These are phyloP conservation scores for Ellobium chinense DNA, from an alignment of 2,888 invertebrate genomes.

Conservation along the genomic window DNA sequence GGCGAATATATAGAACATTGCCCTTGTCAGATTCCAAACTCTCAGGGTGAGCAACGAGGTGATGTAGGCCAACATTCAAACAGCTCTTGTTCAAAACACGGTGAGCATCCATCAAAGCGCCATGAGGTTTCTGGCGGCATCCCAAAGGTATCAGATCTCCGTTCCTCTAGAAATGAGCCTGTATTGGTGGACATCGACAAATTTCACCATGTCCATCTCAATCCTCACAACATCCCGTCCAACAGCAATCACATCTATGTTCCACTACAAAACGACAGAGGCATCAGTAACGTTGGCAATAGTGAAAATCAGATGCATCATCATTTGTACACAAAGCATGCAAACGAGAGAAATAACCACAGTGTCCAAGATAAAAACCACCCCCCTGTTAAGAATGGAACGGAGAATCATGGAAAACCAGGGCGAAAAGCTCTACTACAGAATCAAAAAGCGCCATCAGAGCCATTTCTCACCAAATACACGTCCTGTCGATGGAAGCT, in stretches of 20 bases:
- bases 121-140: neutral
- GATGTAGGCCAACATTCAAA: neutral
- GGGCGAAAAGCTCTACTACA: too few relatives aligned
- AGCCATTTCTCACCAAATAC: slow-evolving; percentile 40
- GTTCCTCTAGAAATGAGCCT: neutral
- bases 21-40: neutral
- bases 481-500: slow-evolving; percentile 51
- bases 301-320: too few relatives aligned
- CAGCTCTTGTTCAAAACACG: too few relatives aligned
- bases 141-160: neutral
- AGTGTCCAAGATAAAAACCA: neutral
- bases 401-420: too few relatives aligned
- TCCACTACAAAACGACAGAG: neutral
- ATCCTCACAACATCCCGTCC: neutral
- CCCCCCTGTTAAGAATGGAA: neutral
- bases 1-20: too few relatives aligned
- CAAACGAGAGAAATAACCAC: neutral
- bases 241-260: neutral
- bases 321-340: neutral
- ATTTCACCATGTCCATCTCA: neutral
- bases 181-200: neutral
- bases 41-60: neutral
- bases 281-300: too few relatives aligned
- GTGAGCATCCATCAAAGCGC: neutral
- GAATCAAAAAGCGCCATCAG: neutral